Conservation (phyloP, 2,888 invertebrate species). For the Autographa pulchrina region DNA sequence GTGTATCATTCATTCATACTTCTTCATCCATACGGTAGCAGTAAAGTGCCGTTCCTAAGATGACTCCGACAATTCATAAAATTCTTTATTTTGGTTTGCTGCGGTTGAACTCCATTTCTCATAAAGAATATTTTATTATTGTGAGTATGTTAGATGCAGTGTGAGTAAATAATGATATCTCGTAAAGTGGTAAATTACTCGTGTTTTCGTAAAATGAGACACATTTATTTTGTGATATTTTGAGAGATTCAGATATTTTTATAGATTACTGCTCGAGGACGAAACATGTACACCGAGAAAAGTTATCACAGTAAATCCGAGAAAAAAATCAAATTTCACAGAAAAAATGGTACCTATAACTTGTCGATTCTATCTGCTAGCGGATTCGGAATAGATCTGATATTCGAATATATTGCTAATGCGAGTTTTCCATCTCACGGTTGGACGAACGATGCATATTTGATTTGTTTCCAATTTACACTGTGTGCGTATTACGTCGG, state of each 20-base stretch:
- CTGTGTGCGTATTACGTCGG: slow-evolving; percentile 67
- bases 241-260: slow-evolving; percentile 32
- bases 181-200: slow-evolving; percentile 38
- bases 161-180: slow-evolving; percentile 45
- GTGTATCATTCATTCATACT: slow-evolving; percentile 54
- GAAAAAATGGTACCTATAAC: slow-evolving; percentile 68
- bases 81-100: slow-evolving; percentile 45
- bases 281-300: slow-evolving; percentile 31
- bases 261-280: slow-evolving; percentile 34
- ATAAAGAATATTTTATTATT: slow-evolving; percentile 50
- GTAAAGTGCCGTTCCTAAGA: slow-evolving; percentile 37
- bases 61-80: slow-evolving; percentile 55
- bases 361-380: slow-evolving; percentile 71
- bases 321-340: slow-evolving; percentile 65
- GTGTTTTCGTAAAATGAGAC: slow-evolving; percentile 20
- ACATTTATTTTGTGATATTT: slow-evolving; percentile 17
- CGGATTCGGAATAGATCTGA: slow-evolving; percentile 73
- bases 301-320: slow-evolving; percentile 59
- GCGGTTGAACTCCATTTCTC: slow-evolving; percentile 45
- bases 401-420: slow-evolving; percentile 77
- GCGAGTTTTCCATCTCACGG: slow-evolving; percentile 85
- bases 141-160: slow-evolving; percentile 26
- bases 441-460: slow-evolving; percentile 85
- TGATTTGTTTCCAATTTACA: slow-evolving; percentile 87
- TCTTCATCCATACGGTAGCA: slow-evolving; percentile 55